These are phyloP conservation scores for Clunio marinus DNA, from an alignment of 2,888 invertebrate species.

Conservation along the genomic window DNA sequence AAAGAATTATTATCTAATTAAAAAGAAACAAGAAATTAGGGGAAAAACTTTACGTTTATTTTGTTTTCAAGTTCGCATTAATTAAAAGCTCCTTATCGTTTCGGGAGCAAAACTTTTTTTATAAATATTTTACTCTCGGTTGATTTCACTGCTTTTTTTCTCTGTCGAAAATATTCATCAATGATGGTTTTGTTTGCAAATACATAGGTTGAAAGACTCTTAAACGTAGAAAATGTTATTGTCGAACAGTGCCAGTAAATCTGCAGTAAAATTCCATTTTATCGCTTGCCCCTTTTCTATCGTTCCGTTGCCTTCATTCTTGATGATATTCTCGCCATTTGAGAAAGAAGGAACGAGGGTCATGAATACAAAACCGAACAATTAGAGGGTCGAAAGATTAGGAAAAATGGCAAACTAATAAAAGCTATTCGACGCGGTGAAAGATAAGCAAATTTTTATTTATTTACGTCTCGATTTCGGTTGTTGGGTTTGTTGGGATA, in stretches of 20 bases:
- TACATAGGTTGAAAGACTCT: too few species aligned
- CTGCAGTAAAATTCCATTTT: conserved; percentile 1
- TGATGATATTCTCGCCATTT: not conserved
- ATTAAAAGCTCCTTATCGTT: conserved; percentile 26
- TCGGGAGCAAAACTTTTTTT: conserved; percentile 17
- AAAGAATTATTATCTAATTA: too few species aligned
- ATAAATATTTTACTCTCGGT: not conserved
- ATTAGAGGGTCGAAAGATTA: conserved; percentile 22
- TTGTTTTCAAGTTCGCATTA: conserved; percentile 19
- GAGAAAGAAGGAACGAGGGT: not conserved
- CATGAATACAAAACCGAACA: not conserved
- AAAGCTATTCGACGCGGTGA: not conserved
- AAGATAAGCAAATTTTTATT: conserved; percentile 18
- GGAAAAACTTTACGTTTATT: not conserved
- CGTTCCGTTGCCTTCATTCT: not conserved
- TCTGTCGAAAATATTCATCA: not conserved
- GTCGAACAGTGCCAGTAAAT: conserved; percentile 5
- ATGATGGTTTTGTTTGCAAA: not conserved
- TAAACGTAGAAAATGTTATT: not conserved
- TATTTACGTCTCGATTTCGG: too few species aligned
- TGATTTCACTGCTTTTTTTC: not conserved
- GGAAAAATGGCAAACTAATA: conserved; percentile 18
- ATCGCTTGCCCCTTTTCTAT: not conserved
- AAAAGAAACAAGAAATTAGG: too few species aligned
- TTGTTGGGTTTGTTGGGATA: too few species aligned